Conservation (phyloP, 2,113 vertebrate genomes). For the Talpa occidentalis region DNA sequence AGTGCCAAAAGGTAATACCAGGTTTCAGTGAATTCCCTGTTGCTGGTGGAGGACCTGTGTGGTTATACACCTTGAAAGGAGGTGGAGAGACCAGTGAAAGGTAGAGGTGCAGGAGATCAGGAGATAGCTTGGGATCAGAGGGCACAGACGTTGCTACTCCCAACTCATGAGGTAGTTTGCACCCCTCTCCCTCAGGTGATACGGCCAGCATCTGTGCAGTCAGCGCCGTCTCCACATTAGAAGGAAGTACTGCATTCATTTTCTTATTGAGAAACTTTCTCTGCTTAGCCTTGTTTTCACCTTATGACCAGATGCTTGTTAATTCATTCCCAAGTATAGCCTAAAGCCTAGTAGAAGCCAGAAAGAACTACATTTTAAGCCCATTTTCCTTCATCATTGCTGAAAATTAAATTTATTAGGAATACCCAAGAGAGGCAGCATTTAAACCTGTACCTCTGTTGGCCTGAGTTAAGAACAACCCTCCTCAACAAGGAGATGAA, state of each 20-base stretch:
- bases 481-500: neutral
- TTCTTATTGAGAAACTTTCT: slow-evolving; percentile 14
- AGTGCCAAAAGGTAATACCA: slow-evolving; percentile 37
- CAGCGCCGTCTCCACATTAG: neutral
- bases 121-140: neutral
- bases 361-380: slow-evolving; percentile 22
- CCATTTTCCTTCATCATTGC: neutral
- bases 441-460: neutral
- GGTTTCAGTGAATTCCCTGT: slow-evolving; percentile 56
- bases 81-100: neutral
- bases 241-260: neutral
- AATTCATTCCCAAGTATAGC: slow-evolving; percentile 11
- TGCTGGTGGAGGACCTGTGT: neutral
- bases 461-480: slow-evolving; percentile 23
- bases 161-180: neutral
- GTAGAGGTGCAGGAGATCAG: neutral
- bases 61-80: slow-evolving; percentile 31
- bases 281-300: neutral
- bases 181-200: neutral
- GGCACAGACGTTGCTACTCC: neutral
- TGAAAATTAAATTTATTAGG: slow-evolving; percentile 38
- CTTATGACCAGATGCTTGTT: neutral
- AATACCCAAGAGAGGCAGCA: neutral
- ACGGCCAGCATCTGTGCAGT: neutral
- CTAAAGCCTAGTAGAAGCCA: neutral